Evolutionary conservation across 1,140 invertebrate genomes (phyloP).

Genomic region (Ephestia elutella): DNA sequence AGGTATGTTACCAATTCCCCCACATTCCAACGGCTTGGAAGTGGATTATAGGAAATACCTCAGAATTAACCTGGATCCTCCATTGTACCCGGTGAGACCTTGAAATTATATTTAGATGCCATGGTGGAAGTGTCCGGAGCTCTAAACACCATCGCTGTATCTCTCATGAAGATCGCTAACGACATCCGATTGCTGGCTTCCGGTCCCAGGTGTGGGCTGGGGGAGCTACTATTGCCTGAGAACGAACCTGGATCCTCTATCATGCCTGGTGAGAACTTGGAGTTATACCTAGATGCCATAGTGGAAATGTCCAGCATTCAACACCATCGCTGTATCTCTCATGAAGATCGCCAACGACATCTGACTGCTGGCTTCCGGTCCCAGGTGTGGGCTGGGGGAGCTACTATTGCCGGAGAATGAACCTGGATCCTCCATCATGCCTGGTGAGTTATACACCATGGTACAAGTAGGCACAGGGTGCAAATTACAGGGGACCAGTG

Average conservation of each 20-base stretch:
- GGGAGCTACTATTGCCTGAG: conserved; percentile 96
- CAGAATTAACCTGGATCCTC: too few species aligned
- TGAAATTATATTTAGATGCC: too few species aligned
- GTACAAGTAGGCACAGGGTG: too few species aligned
- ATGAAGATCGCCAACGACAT: conserved; percentile 99
- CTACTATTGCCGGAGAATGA: conserved; percentile 97
- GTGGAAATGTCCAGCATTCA: conserved; percentile 95
- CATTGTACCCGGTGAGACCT: too few species aligned
- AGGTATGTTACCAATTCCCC: too few species aligned
- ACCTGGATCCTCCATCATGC: conserved; percentile 99
- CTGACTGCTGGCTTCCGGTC: conserved; percentile 94
- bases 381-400: conserved; percentile 97
- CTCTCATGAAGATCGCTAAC: conserved; percentile 99
- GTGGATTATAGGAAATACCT: too few species aligned
- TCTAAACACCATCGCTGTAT: conserved; percentile 93
- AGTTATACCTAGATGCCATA: too few species aligned
- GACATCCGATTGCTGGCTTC: conserved; percentile 96
- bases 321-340: conserved; percentile 93
- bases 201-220: conserved; percentile 96
- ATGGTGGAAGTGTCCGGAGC: conserved; percentile 97
- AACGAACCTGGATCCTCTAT: conserved; percentile 99
- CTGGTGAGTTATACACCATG: conserved; percentile 76
- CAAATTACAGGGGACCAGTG: too few species aligned
- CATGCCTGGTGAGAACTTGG: conserved; percentile 99
- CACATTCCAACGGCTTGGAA: too few species aligned